Base-by-base conservation (phyloP, 2,888 invertebrate genomes). In the Dendrolimus pini region DNA sequence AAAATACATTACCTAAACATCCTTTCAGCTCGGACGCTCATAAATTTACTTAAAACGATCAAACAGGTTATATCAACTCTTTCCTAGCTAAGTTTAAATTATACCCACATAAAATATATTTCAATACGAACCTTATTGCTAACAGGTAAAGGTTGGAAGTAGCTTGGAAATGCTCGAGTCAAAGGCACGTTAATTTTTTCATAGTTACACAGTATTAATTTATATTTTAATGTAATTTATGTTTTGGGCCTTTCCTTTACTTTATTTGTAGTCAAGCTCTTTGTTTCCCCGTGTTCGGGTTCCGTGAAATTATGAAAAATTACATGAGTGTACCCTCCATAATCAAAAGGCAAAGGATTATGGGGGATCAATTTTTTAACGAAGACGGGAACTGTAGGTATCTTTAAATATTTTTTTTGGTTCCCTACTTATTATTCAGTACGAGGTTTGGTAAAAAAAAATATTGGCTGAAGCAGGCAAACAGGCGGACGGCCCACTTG, bases 161-260 rank as follows among this genome's bases (percentile, higher is more conserved):
- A 18, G 41, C 13, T 9, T 47, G 47, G n/a, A 47, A 9, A 7
- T 42, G n/a, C 41, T 10, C 56, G 54, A 9, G 53, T 52, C 53
- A 59, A 65, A 61, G 57, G 55, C 54, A 67, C 64, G 71, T 73
- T 73, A 61, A 60, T 59, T 67, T 67, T 75, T 75, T 68, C 75
- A 79, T 80, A 82, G 82, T 84, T 78, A 69, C 75, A 79, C 81
- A 80, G 74, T 80, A 83, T 83, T 85, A 83, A 88, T 89, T 88
- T 88, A 85, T 85, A 88, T 88, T 89, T 80, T 82, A 88, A 88
- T 88, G 87, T 86, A 85, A 88, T 89, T 87, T 87, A 85, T 84
- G 47, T 75, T 59, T 55, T 68, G 77, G 82, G 79, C 78, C 72
- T 75, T 47, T 77, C 74, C 71, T 74, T 71, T 61, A 54, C 30